Evolutionary conservation across 2,113 vertebrate genomes (phyloP).

Genomic region (Merops nubicus): DNA sequence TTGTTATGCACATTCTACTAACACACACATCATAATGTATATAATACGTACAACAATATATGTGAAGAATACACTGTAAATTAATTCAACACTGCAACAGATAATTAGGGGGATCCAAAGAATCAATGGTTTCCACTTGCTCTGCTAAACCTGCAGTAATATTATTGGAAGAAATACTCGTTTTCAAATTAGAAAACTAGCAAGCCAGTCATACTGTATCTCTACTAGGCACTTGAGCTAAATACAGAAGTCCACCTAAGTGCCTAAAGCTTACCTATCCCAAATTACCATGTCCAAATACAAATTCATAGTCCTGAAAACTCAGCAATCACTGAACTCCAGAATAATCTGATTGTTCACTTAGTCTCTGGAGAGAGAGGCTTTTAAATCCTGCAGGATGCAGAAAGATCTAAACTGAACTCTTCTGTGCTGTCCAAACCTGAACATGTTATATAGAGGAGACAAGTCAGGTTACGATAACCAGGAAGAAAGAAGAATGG

Average conservation of each 20-base stretch:
- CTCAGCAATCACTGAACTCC: background rate
- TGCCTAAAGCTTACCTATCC: background rate
- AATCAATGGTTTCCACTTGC: background rate
- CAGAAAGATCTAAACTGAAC: background rate
- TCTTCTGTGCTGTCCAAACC: background rate
- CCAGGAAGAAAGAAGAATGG: background rate
- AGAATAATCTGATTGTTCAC: background rate
- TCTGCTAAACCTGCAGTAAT: background rate
- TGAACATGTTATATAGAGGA: background rate
- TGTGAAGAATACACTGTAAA: background rate
- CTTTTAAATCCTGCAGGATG: background rate
- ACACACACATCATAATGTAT: background rate
- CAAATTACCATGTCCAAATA: background rate
- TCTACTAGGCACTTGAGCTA: background rate
- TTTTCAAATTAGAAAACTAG: background rate
- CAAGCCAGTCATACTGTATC: background rate
- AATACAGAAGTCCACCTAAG: background rate
- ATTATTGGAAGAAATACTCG: background rate
- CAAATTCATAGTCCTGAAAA: background rate
- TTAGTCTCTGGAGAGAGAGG: background rate
- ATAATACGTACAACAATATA: background rate
- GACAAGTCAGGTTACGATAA: background rate
- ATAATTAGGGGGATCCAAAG: background rate
- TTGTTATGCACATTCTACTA: background rate
- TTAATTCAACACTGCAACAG: background rate